These are phyloP conservation scores for Drosophila takahashii DNA, from an alignment of 1,140 invertebrate genomes.

Conservation along the genomic window DNA sequence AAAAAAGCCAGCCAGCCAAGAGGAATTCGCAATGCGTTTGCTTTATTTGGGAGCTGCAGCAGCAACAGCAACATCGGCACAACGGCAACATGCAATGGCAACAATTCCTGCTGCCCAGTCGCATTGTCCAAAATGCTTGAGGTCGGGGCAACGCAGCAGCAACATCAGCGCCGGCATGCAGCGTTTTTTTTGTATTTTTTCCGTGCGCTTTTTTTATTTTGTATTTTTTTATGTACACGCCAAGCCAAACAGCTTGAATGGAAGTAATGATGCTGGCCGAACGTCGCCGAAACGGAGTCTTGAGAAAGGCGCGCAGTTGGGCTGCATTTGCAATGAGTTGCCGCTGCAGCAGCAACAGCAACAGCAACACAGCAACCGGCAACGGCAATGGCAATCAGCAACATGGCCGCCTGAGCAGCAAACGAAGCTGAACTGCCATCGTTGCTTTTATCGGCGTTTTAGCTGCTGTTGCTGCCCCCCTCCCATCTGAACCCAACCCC, in stretches of 20 bases:
- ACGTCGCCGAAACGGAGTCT: slow-evolving; percentile 64
- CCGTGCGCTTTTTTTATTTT: slow-evolving; percentile 28
- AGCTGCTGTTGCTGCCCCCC: slow-evolving; percentile 35
- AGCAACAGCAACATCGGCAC: slow-evolving; percentile 45
- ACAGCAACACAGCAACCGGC: slow-evolving; percentile 42
- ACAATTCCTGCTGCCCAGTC: slow-evolving; percentile 66
- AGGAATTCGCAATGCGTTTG: slow-evolving; percentile 83
- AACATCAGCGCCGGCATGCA: slow-evolving; percentile 19
- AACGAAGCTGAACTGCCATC: slow-evolving; percentile 80
- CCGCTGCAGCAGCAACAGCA: slow-evolving; percentile 59
- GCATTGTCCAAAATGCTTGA: slow-evolving; percentile 79
- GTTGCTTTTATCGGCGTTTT: slow-evolving; percentile 80
- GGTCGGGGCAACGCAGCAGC: slow-evolving; percentile 43
- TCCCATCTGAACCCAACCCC: neutral
- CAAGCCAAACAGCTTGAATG: slow-evolving; percentile 82
- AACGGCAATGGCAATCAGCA: slow-evolving; percentile 75
- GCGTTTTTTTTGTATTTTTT: slow-evolving; percentile 25
- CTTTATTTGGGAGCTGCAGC: slow-evolving; percentile 76
- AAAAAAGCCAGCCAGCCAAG: slow-evolving; percentile 33
- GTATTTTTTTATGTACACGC: slow-evolving; percentile 77
- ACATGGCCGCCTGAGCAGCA: slow-evolving; percentile 81
- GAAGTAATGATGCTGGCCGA: slow-evolving; percentile 80
- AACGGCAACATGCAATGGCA: slow-evolving; percentile 70
- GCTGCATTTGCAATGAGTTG: slow-evolving; percentile 81
- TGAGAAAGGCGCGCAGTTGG: slow-evolving; percentile 78